Percentiles rank a stretch among this genome's conserved stretches.
Evolutionary conservation across 2,113 vertebrate species (phyloP).

Genomic region (Scytalopus superciliaris): DNA sequence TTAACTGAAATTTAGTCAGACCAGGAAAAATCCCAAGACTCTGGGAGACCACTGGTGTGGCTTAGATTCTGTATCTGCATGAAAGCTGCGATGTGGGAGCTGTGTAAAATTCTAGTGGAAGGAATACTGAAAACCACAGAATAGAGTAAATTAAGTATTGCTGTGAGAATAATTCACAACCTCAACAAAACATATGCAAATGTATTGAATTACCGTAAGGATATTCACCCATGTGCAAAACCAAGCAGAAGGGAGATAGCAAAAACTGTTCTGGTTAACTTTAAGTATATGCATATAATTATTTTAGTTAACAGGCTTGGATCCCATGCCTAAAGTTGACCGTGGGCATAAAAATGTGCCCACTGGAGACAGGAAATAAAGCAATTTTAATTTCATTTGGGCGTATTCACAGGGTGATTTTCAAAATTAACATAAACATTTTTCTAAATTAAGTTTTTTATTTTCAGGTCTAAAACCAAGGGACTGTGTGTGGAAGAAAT

Average conservation of each 20-base stretch:
- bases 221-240: not conserved
- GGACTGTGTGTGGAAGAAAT: conserved; percentile 42
- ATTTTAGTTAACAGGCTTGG: not conserved
- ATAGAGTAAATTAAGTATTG: conserved; percentile 35
- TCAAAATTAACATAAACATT: not conserved
- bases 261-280: not conserved
- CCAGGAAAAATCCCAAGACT: not conserved
- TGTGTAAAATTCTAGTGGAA: conserved; percentile 21
- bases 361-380: not conserved
- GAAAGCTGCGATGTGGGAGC: not conserved
- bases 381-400: not conserved
- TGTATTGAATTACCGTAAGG: conserved; percentile 31
- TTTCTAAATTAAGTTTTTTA: conserved; percentile 4
- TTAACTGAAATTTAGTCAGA: conserved; percentile 36
- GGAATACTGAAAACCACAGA: conserved; percentile 3
- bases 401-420: not conserved
- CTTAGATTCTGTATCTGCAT: not conserved
- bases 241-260: not conserved
- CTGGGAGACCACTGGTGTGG: not conserved
- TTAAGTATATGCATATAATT: not conserved
- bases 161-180: conserved; percentile 22
- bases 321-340: not conserved
- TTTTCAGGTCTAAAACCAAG: conserved; percentile 45
- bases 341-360: not conserved
- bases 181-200: conserved; percentile 37